phyloP scores from a whole-genome alignment of 2,113 vertebrate species.

The Lampris incognitus region DNA sequence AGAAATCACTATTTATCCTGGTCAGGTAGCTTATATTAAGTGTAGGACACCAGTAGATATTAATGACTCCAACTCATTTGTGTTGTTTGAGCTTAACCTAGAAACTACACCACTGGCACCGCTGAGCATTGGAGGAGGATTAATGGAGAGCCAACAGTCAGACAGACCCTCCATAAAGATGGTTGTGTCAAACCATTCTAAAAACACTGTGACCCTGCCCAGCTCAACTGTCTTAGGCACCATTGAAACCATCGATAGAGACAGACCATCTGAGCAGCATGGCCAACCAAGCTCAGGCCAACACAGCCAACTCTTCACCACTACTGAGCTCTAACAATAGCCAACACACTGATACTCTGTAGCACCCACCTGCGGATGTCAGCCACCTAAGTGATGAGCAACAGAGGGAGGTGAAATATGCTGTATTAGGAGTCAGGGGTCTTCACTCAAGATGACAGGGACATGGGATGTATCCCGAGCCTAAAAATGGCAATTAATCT shows the following conservation, averaged over 20 bases:
- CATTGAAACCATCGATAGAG: background rate
- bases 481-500: background rate
- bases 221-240: background rate
- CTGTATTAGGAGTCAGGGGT: conserved; percentile 1
- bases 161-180: background rate
- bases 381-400: background rate
- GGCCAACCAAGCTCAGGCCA: no score
- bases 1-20: background rate
- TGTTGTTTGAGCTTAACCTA: background rate
- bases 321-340: no score
- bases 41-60: background rate
- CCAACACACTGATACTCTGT: no score
- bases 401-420: background rate
- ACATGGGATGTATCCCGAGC: no score
- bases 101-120: background rate
- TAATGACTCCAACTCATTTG: conserved; percentile 1
- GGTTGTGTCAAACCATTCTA: background rate
- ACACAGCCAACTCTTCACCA: no score
- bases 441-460: background rate
- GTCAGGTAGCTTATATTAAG: background rate
- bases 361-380: no score
- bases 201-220: background rate
- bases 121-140: background rate
- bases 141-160: background rate
- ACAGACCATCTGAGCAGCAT: no score